Base-by-base conservation (phyloP, 1,140 invertebrate species). In the Drosophila lacertosa region DNA sequence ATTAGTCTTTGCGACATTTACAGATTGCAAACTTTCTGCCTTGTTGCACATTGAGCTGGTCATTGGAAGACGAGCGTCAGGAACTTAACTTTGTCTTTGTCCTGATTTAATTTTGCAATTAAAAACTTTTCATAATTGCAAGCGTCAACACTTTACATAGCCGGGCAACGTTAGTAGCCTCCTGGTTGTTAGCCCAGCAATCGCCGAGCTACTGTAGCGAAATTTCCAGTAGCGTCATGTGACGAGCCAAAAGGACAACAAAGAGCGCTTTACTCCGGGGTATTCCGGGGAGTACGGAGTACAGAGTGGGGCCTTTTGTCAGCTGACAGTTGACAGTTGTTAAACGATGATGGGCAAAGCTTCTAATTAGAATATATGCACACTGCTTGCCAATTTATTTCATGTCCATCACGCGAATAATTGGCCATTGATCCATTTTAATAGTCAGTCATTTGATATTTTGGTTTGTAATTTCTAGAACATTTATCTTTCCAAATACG, bases 111-210 rank as follows among this genome's bases (percentile, higher is more conserved):
- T 82, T 66, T 73, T 67, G 74, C 72, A 76, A 89, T 88, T 83
- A 89, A 77, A 82, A 88, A 83, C 62, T 88, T 88, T 83, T 20
- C 58, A 74, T 89, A 89, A 83, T 76, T 89, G 74, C 71, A 40
- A 88, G 54, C 39, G 51, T 51, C 65, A 84, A 74, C 67, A 72
- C 18, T 44, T 58, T 9, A 33, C 47, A 32, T 26, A 39, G 33
- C 20, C 24, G 35, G 33, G 32, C 37, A 29, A 32, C 47, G 26
- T 33, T 50, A n/a, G n/a, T n/a, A n/a, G 16, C 37, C 5, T 10
- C 18, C 18, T 33, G 24, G 24, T 67, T 67, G 55, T 26, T 45
- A 18, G 15, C 33, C 42, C 65, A 47, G 33, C 55, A 37, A 48
- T 1, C 20, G 26, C 26, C 26, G 26, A 29, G 20, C 1, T 7